Percentiles rank a stretch among this genome's conserved stretches.
Evolutionary conservation across 2,888 invertebrate genomes (phyloP).

Genomic region (Lapara coniferarum): DNA sequence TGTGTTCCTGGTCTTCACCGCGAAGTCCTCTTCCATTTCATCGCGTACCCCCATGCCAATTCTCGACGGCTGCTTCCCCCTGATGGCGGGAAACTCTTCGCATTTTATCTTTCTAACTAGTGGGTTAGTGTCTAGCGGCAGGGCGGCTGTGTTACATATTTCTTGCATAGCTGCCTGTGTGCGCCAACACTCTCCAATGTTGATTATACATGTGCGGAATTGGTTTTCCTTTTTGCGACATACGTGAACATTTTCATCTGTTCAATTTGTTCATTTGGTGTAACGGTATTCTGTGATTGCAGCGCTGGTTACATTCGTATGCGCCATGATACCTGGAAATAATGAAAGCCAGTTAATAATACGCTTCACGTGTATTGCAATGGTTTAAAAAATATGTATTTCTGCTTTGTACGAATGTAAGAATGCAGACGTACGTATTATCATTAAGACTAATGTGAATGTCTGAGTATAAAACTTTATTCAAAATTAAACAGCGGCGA

Average conservation of each 20-base stretch:
- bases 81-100: conserved; percentile 79
- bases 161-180: conserved; percentile 82
- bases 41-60: conserved; percentile 82
- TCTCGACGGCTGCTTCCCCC: conserved; percentile 75
- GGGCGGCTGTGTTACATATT: conserved; percentile 82
- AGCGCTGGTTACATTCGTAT: conserved; percentile 34
- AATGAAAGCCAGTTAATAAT: conserved; percentile 16
- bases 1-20: conserved; percentile 88
- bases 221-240: conserved; percentile 66
- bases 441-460: too few relatives aligned
- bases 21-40: conserved; percentile 86
- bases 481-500: too few relatives aligned
- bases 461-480: too few relatives aligned
- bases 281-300: conserved; percentile 38
- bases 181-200: conserved; percentile 57
- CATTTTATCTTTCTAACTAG: conserved; percentile 83
- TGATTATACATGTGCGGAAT: conserved; percentile 72
- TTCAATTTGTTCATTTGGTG: conserved; percentile 40
- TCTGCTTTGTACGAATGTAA: background rate
- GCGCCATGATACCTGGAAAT: conserved; percentile 64
- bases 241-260: conserved; percentile 70
- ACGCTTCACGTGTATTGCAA: background rate
- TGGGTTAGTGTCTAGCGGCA: conserved; percentile 81
- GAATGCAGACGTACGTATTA: too few relatives aligned
- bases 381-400: conserved; percentile 10